These are phyloP conservation scores for Premnoplex brunnescens DNA, from an alignment of 2,797 vertebrate genomes.

Conservation along the genomic window DNA sequence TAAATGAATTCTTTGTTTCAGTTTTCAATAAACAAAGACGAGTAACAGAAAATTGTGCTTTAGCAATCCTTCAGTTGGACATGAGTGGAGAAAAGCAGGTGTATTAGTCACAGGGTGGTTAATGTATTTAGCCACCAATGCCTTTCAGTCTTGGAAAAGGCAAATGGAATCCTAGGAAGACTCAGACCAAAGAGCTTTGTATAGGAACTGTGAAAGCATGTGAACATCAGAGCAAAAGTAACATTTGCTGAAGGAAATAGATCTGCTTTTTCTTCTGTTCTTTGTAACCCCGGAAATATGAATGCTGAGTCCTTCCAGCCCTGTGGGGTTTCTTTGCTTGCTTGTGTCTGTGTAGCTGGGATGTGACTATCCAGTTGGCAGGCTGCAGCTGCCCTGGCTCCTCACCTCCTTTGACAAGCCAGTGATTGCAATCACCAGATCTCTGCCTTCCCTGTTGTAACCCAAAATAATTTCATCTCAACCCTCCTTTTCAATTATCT, in stretches of 20 bases:
- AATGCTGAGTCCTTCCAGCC: background rate
- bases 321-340: background rate
- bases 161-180: background rate
- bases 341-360: background rate
- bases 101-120: background rate
- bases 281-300: background rate
- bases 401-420: constrained; percentile 12
- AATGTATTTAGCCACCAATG: background rate
- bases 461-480: constrained; percentile 26
- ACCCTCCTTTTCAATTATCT: constrained; percentile 62
- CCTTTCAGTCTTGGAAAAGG: background rate
- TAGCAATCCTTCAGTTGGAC: background rate
- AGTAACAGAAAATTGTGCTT: background rate
- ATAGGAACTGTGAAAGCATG: background rate
- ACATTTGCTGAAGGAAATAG: background rate
- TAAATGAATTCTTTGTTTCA: background rate
- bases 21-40: background rate
- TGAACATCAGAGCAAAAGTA: background rate
- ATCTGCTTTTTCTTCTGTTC: background rate
- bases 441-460: constrained; percentile 20
- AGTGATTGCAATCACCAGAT: constrained; percentile 29
- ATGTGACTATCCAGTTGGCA: background rate
- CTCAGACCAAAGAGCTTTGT: background rate
- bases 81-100: background rate
- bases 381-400: constrained; percentile 34